Conservation (phyloP, 1,140 invertebrate genomes). For the Stegodyphus dumicola region DNA sequence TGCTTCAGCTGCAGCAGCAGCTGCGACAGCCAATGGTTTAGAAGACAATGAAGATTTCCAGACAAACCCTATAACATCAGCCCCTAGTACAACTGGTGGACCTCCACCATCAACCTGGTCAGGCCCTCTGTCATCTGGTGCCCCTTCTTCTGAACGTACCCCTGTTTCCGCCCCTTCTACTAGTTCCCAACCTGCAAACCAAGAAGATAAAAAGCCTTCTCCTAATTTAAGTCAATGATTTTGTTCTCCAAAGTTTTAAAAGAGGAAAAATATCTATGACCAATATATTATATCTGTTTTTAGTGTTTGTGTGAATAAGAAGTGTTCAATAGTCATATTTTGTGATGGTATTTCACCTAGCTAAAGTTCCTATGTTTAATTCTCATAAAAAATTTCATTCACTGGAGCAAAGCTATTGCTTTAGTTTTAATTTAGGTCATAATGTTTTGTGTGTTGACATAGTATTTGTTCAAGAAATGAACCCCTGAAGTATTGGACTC, state of each 20-base stretch:
- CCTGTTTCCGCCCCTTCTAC: constrained; percentile 48
- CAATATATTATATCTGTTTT: constrained; percentile 35
- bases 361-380: constrained; percentile 52
- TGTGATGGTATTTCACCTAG: constrained; percentile 42
- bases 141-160: constrained; percentile 44
- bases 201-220: constrained; percentile 61
- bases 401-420: too few relatives aligned
- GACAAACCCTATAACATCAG: constrained; percentile 55
- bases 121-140: constrained; percentile 51
- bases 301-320: constrained; percentile 18
- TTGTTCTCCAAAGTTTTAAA: not conserved
- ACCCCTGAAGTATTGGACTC: too few relatives aligned
- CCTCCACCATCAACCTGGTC: constrained; percentile 58
- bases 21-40: constrained; percentile 62
- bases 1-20: constrained; percentile 68
- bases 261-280: constrained; percentile 25
- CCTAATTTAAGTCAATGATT: constrained; percentile 61
- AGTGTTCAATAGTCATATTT: constrained; percentile 48
- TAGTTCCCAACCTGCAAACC: constrained; percentile 53
- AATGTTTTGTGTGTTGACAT: too few relatives aligned
- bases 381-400: not conserved
- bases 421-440: too few relatives aligned
- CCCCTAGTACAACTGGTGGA: constrained; percentile 52
- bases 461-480: too few relatives aligned
- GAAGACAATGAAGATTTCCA: constrained; percentile 64